phyloP scores from a whole-genome alignment of 2,113 vertebrate species.

The Malurus alboscapulatus region DNA sequence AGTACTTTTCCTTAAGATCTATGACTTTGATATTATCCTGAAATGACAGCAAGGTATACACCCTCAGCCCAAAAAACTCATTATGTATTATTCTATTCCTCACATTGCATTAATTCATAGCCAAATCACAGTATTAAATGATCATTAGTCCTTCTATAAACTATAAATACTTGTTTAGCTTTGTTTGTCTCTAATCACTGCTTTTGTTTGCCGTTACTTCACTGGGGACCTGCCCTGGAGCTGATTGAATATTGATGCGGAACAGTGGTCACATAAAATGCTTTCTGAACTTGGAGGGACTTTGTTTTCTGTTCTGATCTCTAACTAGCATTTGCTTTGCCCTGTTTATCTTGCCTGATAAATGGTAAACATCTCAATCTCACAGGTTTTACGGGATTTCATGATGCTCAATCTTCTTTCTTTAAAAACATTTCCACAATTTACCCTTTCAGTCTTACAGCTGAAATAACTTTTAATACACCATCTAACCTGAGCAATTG shows the following conservation, averaged over 20 bases:
- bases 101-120: neutral
- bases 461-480: constrained; percentile 24
- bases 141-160: neutral
- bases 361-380: neutral
- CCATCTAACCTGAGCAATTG: neutral
- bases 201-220: neutral
- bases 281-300: neutral
- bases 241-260: neutral
- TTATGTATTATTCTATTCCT: neutral
- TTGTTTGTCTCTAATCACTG: neutral
- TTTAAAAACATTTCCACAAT: neutral
- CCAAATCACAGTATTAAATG: neutral
- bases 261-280: neutral
- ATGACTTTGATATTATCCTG: neutral
- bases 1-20: neutral
- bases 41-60: neutral
- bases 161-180: neutral
- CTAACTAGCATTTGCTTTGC: neutral
- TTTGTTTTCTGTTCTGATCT: neutral
- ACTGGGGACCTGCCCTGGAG: neutral
- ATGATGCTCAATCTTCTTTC: neutral
- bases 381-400: neutral
- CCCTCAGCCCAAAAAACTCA: neutral
- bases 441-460: neutral
- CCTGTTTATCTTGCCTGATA: neutral